These are phyloP conservation scores for Athalia circularis DNA, from an alignment of 2,888 invertebrate genomes.

Conservation along the genomic window DNA sequence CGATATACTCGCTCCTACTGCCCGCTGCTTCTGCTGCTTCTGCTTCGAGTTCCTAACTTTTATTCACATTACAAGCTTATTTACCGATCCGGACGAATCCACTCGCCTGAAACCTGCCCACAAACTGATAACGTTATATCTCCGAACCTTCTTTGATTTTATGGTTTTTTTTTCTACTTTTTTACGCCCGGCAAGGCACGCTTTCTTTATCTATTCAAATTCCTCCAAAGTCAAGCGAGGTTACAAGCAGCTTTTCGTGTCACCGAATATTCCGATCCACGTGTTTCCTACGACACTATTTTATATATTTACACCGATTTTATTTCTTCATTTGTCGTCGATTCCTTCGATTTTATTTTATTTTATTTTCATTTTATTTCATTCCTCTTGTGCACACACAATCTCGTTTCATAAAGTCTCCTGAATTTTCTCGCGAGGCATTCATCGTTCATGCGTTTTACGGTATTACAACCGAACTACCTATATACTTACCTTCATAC, in stretches of 20 bases:
- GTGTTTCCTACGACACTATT: neutral
- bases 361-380: neutral
- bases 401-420: neutral
- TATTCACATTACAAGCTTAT: neutral
- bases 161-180: neutral
- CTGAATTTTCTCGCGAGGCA: neutral
- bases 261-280: constrained; percentile 2
- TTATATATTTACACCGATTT: constrained; percentile 5
- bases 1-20: constrained; percentile 23
- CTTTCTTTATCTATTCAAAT: constrained; percentile 38
- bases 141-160: neutral
- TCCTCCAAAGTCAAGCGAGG: constrained; percentile 17
- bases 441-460: neutral
- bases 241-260: neutral
- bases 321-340: constrained; percentile 28
- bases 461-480: constrained; percentile 9
- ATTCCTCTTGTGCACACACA: neutral
- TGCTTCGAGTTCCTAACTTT: constrained; percentile 1
- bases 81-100: neutral
- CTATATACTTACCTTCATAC: constrained; percentile 14
- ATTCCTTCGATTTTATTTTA: neutral
- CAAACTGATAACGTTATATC: constrained; percentile 26
- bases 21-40: neutral
- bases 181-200: constrained; percentile 5
- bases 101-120: neutral